Evolutionary conservation across 2,113 vertebrate genomes (phyloP), one percentile per base, ranked within the genome.

Genomic region (Oryzias curvinotus): DNA sequence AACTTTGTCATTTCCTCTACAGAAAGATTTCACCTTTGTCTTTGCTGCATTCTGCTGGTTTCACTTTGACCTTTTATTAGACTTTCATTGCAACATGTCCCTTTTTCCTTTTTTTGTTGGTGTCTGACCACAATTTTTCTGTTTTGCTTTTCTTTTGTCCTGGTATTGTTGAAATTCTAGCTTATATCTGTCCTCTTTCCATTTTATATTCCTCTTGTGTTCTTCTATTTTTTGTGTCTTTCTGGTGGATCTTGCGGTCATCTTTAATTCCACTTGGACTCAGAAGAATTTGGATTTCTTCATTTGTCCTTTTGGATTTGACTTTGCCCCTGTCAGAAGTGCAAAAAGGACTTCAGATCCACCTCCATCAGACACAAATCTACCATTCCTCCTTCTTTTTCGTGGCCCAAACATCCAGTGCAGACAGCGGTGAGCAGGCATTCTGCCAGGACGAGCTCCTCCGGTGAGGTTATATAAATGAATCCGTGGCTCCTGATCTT

Each of bases 371-470:
- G 57, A 65, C 59, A 21, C 52, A 26, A 42, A 62, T 51, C 67
- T 60, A 68, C 58, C 36, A 15, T 44, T 70, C 74, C 76, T 77
- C 67, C 63, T 72, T 79, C 71, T 51, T 47, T 80, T 69, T 77
- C 79, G 69, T 64, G 61, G 6, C 5, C 19, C 60, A 77, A 79
- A 77, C 76, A 82, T 50, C 58, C 44, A 42, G 5, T 0, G 66
- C 60, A 36, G 57, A 3, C 63, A n/a, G 62, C 18, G 21, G 62
- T 7, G 53, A 57, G 21, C 18, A 0, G 75, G 59, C 82, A n/a
- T 18, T 0, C 13, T 44, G 78, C 78, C 72, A 78, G 14, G 44
- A 23, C 49, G 59, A 12, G 53, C 51, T 51, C 42, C 26, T 55
- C 61, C 28, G 16, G 14, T 25, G 54, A 41, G 62, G 69, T 71